Conservation (phyloP, 2,113 vertebrate genomes). For the Oreochromis tanganicae region DNA sequence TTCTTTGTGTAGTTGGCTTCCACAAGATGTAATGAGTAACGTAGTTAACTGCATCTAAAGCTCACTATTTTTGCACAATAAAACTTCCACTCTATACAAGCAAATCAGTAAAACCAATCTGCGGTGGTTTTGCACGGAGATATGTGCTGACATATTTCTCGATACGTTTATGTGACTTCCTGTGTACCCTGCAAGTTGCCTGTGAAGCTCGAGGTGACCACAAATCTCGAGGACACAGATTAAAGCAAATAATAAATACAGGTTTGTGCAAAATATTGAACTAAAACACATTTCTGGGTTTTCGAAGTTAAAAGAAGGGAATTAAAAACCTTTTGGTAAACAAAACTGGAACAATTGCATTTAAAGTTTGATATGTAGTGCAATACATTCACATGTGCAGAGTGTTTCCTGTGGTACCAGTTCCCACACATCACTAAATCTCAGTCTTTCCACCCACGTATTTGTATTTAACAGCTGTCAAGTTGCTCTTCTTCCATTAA, state of each 20-base stretch:
- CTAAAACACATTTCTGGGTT: not conserved
- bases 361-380: not conserved
- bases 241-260: not conserved
- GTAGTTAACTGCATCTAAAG: not conserved
- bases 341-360: not conserved
- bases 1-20: not conserved
- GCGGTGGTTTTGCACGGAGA: not conserved
- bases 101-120: not conserved
- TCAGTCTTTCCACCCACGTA: not conserved
- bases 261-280: not conserved
- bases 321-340: not conserved
- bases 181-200: not conserved
- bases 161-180: not conserved
- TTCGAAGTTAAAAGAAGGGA: not conserved
- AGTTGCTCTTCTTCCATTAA: not conserved
- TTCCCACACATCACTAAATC: not conserved
- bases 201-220: not conserved
- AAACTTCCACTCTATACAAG: not conserved
- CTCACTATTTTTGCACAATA: not conserved
- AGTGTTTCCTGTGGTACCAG: not conserved
- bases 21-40: not conserved
- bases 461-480: not conserved
- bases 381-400: not conserved
- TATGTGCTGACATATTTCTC: not conserved
- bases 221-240: not conserved